Evolutionary conservation across 1,140 invertebrate species (phyloP), one percentile per base, ranked within the genome.

Genomic region (Rhopalosiphum maidis): DNA sequence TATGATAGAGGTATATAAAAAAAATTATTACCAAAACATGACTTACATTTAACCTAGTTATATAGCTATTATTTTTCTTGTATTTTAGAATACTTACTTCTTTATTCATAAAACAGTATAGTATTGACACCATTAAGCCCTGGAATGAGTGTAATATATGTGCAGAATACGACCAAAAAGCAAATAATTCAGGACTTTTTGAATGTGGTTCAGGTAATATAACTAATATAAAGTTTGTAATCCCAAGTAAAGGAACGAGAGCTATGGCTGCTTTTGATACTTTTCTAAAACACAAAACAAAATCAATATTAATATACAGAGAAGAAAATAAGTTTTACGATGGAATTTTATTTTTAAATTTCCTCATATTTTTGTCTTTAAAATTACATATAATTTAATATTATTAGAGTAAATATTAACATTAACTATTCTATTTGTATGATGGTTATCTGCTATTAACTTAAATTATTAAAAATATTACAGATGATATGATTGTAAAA

Each of bases 51-150:
- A 68, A 30, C 9, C 60, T 68, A 15, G 25, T 18, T n/a, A 68
- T 3, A 15, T 77, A n/a, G 9, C 30, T 60, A 60, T 68, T 68
- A 77, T 77, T 77, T 68, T 77, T 77, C n/a, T 77, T 77, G 4
- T 1, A 15, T n/a, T 77, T n/a, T 48, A 93, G 43, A 87, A 55
- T 93, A 93, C 95, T 96, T 95, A 98, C 98, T 96, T 99, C 98
- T 90, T 97, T 97, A 94, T 99, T 99, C 54, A 98, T 95, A 94
- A 98, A 98, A 95, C 98, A 99, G 95, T 98, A 99, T 37, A 98
- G 95, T 6, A 97, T 96, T 1, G 97, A 97, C 48, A 98, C 97
- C 94, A 98, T 97, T 94, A 98, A 97, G 7, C 98, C 98, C 96
- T 99, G 97, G 94, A 98, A 98, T 2, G 98, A 98, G 6, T 96